Percentiles rank a stretch among this genome's conserved stretches.
These are phyloP conservation scores for Eutolmus rufibarbis DNA, from an alignment of 2,888 invertebrate genomes.

Conservation along the genomic window DNA sequence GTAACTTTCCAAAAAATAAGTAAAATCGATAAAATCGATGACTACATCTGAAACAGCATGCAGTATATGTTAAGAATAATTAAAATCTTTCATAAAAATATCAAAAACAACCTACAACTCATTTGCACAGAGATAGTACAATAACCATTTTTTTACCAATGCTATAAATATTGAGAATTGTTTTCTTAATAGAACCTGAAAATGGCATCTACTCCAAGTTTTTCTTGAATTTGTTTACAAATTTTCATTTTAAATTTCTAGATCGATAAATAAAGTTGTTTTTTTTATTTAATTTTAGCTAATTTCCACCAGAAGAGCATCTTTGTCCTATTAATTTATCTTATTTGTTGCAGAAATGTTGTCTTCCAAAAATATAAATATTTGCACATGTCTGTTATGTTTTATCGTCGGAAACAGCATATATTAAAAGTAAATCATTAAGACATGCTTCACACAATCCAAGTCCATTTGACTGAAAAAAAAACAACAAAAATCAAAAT, in stretches of 20 bases:
- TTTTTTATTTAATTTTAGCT: background rate
- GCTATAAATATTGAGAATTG: no score
- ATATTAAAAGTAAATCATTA: background rate
- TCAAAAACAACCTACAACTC: background rate
- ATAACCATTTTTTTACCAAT: background rate
- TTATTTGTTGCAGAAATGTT: background rate
- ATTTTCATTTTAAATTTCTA: background rate
- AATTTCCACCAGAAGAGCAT: background rate
- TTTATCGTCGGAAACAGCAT: background rate
- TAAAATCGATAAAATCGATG: no score
- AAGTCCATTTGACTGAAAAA: background rate
- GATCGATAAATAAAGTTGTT: background rate
- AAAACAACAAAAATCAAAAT: background rate
- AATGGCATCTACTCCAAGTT: background rate
- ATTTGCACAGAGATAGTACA: background rate
- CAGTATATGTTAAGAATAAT: background rate
- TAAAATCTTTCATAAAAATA: background rate
- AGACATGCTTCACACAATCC: background rate
- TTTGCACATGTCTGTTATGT: background rate
- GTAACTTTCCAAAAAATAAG: no score
- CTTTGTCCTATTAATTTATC: background rate
- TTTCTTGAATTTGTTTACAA: background rate
- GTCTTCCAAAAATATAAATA: background rate
- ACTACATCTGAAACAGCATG: background rate
- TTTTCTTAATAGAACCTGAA: background rate